Base-by-base conservation (phyloP, 2,797 vertebrate species). In the Chrysocyon brachyurus region DNA sequence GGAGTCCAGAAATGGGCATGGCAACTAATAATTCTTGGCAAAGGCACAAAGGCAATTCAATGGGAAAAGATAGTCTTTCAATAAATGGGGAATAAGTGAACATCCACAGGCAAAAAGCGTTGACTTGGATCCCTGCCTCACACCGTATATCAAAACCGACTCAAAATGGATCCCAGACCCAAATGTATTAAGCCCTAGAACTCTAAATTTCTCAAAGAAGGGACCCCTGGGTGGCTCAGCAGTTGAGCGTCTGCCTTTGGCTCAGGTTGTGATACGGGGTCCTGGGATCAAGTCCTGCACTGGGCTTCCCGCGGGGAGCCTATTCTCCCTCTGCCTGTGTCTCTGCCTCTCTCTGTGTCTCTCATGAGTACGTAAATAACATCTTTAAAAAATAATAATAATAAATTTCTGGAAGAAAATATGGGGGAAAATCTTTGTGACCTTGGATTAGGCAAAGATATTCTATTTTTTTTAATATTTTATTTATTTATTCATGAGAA, bases 61-160 rank as follows among this genome's bases (percentile, higher is more conserved):
- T 5, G 3, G 79, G 22, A 24, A 36, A 22, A 40, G n/a, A 26
- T 22, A 11, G 46, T 6, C 4, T 68, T 11, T 40, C 24, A 24
- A 28, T 24, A 79, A 8, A 2, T 6, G 6, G 10, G 54, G 36
- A n/a, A 6, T 16, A 12, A 3, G 75, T 3, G 31, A 8, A 75
- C 4, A 0, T 1, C 6, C 40, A 31, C 8, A 5, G 31, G 12
- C 52, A 33, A 52, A 14, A 81, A 66, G 15, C 59, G 10, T 0
- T 17, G 17, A 31, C 21, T 9, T 1, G 49, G 36, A 26, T 19
- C 36, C 15, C 12, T 6, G 11, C 19, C 79, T 46, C 33, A 1
- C 1, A 15, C 17, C 9, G 33, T 8, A 1, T 2, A 3, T 16
- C 7, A 46, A 12, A n/a, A 70, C 12, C 46, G n/a, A 28, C 83